Conservation (phyloP, 2,888 invertebrate species). For the Meiosimyza platycephala region DNA sequence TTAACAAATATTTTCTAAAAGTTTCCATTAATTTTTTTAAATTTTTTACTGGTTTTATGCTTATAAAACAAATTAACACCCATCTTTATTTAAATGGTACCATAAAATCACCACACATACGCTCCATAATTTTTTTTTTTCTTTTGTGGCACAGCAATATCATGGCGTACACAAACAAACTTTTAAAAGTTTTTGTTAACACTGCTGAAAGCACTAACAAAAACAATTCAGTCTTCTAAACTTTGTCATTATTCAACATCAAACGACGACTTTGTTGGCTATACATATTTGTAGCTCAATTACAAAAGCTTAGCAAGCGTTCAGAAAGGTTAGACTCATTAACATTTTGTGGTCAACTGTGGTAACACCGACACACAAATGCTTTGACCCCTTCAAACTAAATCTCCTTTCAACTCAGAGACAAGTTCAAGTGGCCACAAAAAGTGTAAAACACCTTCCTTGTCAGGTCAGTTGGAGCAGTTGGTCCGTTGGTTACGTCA, state of each 20-base stretch:
- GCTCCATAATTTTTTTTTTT: no score
- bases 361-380: slow-evolving; percentile 16
- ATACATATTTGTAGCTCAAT: slow-evolving; percentile 15
- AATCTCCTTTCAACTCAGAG: background rate
- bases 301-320: slow-evolving; percentile 15
- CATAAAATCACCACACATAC: no score
- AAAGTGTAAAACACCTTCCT: slow-evolving; percentile 9
- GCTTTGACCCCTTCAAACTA: background rate
- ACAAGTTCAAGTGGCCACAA: background rate
- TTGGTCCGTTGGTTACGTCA: background rate
- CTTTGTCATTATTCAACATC: slow-evolving; percentile 4
- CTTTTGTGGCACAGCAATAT: no score
- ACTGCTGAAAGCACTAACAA: no score
- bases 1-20: no score
- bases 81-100: no score
- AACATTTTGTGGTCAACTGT: slow-evolving; percentile 56
- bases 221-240: background rate
- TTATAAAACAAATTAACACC: no score
- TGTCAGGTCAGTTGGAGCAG: background rate
- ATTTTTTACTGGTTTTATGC: no score
- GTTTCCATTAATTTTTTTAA: no score
- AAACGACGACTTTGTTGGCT: background rate
- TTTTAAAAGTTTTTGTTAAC: no score
- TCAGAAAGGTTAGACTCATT: slow-evolving; percentile 57
- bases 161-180: no score